phyloP scores from a whole-genome alignment of 2,113 vertebrate species.

The Callipepla squamata region DNA sequence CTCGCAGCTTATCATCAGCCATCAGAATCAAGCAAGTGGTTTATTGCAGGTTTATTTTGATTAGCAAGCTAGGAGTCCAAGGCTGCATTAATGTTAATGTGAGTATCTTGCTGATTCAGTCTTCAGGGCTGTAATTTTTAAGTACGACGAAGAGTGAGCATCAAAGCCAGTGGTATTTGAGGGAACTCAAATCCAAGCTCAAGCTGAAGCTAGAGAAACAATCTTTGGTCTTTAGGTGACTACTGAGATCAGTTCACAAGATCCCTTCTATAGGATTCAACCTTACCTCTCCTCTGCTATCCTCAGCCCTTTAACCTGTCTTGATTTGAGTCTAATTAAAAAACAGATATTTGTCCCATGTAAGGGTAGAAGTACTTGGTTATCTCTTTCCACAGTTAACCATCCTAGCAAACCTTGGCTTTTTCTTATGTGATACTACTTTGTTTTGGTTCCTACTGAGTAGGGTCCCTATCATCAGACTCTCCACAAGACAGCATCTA shows the following conservation, averaged over 20 bases:
- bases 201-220: not conserved
- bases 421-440: not conserved
- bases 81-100: not conserved
- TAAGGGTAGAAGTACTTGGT: not conserved
- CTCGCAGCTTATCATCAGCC: not conserved
- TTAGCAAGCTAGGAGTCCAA: not conserved
- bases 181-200: not conserved
- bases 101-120: not conserved
- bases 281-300: not conserved
- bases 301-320: not conserved
- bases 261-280: not conserved
- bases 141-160: not conserved
- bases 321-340: not conserved
- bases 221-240: not conserved
- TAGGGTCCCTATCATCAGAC: not conserved
- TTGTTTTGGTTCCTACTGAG: not conserved
- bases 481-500: not conserved
- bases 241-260: not conserved
- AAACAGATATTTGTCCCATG: not conserved
- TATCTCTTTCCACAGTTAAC: not conserved
- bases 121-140: slow-evolving; percentile 29
- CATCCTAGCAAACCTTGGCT: not conserved
- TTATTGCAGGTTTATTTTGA: not conserved
- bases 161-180: not conserved
- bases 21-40: not conserved